phyloP scores from a whole-genome alignment of 2,113 vertebrate genomes.

The Platichthys flesus region DNA sequence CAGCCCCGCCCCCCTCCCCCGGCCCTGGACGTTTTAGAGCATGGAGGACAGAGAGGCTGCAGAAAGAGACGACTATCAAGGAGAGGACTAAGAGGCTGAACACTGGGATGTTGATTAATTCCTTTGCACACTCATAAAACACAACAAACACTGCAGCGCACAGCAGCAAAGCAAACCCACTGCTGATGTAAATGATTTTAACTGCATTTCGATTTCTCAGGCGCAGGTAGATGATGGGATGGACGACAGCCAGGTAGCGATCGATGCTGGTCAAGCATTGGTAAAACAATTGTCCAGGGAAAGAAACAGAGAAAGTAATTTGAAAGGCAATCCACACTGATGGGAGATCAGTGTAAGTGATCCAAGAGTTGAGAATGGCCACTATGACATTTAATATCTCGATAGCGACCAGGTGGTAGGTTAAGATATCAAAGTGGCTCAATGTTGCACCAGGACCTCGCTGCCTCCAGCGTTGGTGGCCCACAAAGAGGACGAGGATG shows the following conservation, averaged over 20 bases:
- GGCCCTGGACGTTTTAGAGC: slow-evolving; percentile 25
- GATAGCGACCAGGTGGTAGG: slow-evolving; percentile 11
- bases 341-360: too few relatives aligned
- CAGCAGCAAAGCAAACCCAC: slow-evolving; percentile 9
- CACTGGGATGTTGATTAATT: fast-evolving
- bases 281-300: not conserved
- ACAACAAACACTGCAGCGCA: fast-evolving
- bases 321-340: too few relatives aligned
- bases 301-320: not conserved
- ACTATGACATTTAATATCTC: not conserved
- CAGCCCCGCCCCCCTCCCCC: not conserved
- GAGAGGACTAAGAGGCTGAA: fast-evolving
- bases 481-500: slow-evolving; percentile 9
- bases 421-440: too few relatives aligned
- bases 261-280: slow-evolving; percentile 29
- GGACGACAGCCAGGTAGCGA: slow-evolving; percentile 36
- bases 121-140: too few relatives aligned
- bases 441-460: not conserved
- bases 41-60: slow-evolving; percentile 27
- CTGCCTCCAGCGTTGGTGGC: not conserved
- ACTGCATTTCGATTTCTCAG: not conserved
- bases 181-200: not conserved
- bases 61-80: not conserved
- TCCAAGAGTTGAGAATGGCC: too few relatives aligned
- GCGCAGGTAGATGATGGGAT: slow-evolving; percentile 24